Conservation (phyloP, 1,140 invertebrate species). For the Magallana angulata region DNA sequence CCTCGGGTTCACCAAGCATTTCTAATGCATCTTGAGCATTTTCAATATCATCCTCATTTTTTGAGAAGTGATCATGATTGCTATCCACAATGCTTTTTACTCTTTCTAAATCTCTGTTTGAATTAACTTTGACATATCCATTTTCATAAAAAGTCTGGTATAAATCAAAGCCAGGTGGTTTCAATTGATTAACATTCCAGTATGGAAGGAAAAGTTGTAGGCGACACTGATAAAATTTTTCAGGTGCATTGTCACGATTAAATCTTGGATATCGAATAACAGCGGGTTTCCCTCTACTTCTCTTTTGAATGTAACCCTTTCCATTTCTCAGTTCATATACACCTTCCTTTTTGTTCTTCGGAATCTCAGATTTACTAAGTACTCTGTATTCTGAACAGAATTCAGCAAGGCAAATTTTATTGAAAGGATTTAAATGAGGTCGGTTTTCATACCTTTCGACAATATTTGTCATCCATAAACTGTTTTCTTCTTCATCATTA, state of each 20-base stretch:
- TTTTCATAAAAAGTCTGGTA: slow-evolving; percentile 44
- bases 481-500: neutral
- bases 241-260: slow-evolving; percentile 13
- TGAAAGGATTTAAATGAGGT: neutral
- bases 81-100: slow-evolving; percentile 39
- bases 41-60: slow-evolving; percentile 8
- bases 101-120: neutral
- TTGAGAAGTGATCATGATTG: neutral
- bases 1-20: slow-evolving; percentile 21
- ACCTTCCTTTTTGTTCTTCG: neutral
- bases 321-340: slow-evolving; percentile 39
- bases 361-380: slow-evolving; percentile 32
- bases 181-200: slow-evolving; percentile 31
- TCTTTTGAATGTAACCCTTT: slow-evolving; percentile 49
- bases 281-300: slow-evolving; percentile 25
- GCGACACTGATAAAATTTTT: slow-evolving; percentile 39
- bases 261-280: slow-evolving; percentile 36
- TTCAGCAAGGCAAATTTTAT: slow-evolving; percentile 41
- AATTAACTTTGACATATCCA: slow-evolving; percentile 15
- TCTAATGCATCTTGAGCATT: slow-evolving; percentile 33
- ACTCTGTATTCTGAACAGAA: slow-evolving; percentile 52
- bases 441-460: slow-evolving; percentile 19
- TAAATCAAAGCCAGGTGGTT: slow-evolving; percentile 47
- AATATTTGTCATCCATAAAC: slow-evolving; percentile 29
- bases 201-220: slow-evolving; percentile 53